Evolutionary conservation across 2,797 vertebrate genomes (phyloP), one percentile per base, ranked within the genome.

Genomic region (Lophius americanus): DNA sequence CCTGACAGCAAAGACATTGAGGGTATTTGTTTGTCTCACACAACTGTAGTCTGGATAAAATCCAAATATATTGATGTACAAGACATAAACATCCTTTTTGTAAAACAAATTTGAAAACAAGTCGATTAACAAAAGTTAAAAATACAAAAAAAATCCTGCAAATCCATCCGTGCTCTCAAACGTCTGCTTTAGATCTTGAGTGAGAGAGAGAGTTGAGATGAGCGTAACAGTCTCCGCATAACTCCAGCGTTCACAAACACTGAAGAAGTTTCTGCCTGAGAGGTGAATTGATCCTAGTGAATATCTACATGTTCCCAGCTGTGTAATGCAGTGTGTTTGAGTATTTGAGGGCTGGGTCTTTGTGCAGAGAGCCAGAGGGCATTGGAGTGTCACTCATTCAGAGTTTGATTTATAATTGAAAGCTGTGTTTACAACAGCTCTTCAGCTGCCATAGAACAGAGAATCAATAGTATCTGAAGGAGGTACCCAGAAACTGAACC

Each of bases 351-450:
- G 71, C 68, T 53, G 50, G 52, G 55, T 51, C 80, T 85, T 84
- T 85, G 85, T 88, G 82, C 60, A 14, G 48, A 62, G 56, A 62
- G 81, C 82, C 84, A 2, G 54, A 37, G 75, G 86, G 84, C 78
- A 80, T 67, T 6, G 44, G 70, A 70, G 69, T 48, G 38, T 43
- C 61, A 73, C 74, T 83, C 87, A 85, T 85, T 86, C 70, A 81
- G 63, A 67, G 73, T 75, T 79, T 88, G 84, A 89, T 91, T 90
- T 90, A 89, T 89, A 88, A 90, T 85, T 85, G 85, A 84, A 86
- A 85, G 81, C 81, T 85, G 60, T 89, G 89, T 89, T 90, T 87
- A 89, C 88, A 89, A 87, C 86, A 65, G 73, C 66, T 75, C 79
- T 79, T 32, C 81, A 60, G 70, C 74, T 71, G 68, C 70, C 35